Conservation (phyloP, 2,113 vertebrate species). For the Pedionomus torquatus region DNA sequence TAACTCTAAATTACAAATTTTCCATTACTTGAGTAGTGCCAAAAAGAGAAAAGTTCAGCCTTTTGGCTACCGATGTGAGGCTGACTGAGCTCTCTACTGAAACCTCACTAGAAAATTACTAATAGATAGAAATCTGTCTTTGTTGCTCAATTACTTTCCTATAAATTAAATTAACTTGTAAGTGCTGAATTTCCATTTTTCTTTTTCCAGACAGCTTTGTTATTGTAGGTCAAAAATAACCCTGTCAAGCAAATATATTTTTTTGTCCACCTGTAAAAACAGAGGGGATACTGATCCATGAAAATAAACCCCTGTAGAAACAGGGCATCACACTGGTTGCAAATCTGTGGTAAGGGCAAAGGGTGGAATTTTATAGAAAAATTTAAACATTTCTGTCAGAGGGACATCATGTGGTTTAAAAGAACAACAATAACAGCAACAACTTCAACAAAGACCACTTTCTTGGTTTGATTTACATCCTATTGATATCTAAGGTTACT, state of each 20-base stretch:
- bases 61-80: background rate
- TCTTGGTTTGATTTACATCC: background rate
- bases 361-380: background rate
- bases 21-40: background rate
- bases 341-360: background rate
- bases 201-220: background rate
- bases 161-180: constrained; percentile 26
- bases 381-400: background rate
- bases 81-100: background rate
- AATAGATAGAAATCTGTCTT: background rate
- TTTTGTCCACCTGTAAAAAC: constrained; percentile 47
- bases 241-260: background rate
- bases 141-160: background rate
- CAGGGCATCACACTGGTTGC: background rate
- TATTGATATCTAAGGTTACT: background rate
- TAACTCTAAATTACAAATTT: background rate
- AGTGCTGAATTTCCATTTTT: constrained; percentile 2
- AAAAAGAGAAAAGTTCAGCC: background rate
- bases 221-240: background rate
- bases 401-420: background rate
- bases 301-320: constrained; percentile 34
- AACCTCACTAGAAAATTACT: background rate
- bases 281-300: background rate
- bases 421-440: constrained; percentile 4
- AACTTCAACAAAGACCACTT: background rate